phyloP scores from a whole-genome alignment of 2,888 invertebrate species.

The Brachypterus glaber region DNA sequence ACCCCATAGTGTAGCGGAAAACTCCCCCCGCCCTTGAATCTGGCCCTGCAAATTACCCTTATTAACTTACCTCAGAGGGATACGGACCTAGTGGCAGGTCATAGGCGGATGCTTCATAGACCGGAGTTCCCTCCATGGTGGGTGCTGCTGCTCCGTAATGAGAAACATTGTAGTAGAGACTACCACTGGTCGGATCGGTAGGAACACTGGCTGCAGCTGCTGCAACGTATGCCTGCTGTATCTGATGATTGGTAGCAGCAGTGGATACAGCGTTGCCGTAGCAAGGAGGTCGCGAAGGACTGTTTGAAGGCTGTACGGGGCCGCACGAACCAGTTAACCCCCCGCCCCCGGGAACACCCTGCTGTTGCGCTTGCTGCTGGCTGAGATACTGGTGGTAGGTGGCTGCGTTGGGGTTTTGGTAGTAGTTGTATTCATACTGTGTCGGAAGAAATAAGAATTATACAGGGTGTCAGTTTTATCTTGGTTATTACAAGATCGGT shows the following conservation, averaged over 20 bases:
- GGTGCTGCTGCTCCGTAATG: constrained; percentile 7
- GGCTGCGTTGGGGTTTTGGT: constrained; percentile 33
- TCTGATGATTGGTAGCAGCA: background rate
- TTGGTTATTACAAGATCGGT: too few species aligned
- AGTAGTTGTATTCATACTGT: constrained; percentile 38
- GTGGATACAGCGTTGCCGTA: constrained; percentile 6
- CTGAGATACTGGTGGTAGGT: constrained; percentile 29
- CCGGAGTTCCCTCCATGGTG: constrained; percentile 17
- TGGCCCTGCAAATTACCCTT: too few species aligned
- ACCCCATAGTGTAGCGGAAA: too few species aligned
- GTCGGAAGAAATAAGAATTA: too few species aligned
- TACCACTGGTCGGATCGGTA: constrained; percentile 12
- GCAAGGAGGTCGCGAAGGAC: constrained; percentile 27
- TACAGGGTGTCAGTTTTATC: too few species aligned
- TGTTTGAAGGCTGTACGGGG: constrained; percentile 27
- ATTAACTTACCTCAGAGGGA: too few species aligned
- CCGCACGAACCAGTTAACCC: constrained; percentile 14
- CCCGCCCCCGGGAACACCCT: constrained; percentile 10
- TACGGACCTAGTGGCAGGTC: constrained; percentile 19
- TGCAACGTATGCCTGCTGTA: constrained; percentile 16
- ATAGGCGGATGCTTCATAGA: constrained; percentile 10
- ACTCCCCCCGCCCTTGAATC: too few species aligned
- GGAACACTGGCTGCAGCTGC: constrained; percentile 21
- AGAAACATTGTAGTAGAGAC: too few species aligned
- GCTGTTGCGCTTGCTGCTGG: too few species aligned